Evolutionary conservation across 2,888 invertebrate species (phyloP).

Genomic region (Phragmatobia fuliginosa): DNA sequence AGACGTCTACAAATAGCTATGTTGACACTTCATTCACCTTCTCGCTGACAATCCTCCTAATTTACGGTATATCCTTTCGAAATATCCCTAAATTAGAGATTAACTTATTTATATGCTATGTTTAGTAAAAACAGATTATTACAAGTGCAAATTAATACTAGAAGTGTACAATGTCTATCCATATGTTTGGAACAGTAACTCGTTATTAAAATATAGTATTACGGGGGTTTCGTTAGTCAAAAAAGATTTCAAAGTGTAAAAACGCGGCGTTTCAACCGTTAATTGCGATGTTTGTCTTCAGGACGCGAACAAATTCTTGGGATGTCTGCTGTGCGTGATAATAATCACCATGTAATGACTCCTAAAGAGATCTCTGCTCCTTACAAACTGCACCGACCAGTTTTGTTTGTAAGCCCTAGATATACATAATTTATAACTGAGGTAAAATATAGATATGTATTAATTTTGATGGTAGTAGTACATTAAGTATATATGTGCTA

Average conservation of each 20-base stretch:
- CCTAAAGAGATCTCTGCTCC: background rate
- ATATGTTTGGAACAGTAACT: no score
- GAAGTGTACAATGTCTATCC: background rate
- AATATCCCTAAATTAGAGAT: background rate
- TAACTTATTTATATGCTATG: no score
- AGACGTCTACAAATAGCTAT: background rate
- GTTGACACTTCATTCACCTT: background rate
- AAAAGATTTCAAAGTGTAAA: background rate
- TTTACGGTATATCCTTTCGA: background rate
- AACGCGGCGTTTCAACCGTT: slow-evolving; percentile 38
- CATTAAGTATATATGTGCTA: no score
- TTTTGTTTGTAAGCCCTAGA: background rate
- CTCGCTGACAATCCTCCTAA: background rate
- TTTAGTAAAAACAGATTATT: background rate
- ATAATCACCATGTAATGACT: slow-evolving; percentile 41
- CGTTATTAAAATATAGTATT: background rate
- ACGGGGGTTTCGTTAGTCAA: background rate
- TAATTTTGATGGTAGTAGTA: background rate
- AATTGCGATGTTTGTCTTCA: background rate
- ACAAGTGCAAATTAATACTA: background rate
- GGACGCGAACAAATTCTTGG: slow-evolving; percentile 37
- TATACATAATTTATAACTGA: no score
- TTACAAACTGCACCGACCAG: background rate
- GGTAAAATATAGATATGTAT: no score
- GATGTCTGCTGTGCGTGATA: slow-evolving; percentile 43